phyloP scores from a whole-genome alignment of 2,113 vertebrate genomes.

The Gopherus flavomarginatus region DNA sequence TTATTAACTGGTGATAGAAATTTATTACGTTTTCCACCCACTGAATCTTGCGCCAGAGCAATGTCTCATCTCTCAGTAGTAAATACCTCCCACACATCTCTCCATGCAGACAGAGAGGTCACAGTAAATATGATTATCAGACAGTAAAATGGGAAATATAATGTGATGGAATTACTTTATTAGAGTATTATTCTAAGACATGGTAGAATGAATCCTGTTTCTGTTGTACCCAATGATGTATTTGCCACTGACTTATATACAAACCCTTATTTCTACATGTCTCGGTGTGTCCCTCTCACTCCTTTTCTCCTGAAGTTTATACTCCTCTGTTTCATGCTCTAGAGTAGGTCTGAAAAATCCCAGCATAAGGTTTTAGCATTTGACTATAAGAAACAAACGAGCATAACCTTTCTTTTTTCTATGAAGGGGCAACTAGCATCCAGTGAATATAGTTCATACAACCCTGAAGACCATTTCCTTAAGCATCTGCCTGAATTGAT shows the following conservation, averaged over 20 bases:
- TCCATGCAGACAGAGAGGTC: background rate
- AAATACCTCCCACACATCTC: background rate
- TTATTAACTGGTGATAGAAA: constrained; percentile 6
- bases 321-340: background rate
- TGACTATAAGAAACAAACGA: background rate
- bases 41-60: background rate
- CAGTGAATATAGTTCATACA: background rate
- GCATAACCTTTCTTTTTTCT: background rate
- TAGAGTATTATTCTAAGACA: background rate
- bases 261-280: background rate
- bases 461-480: background rate
- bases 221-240: background rate
- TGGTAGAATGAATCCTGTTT: background rate
- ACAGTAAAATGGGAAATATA: background rate
- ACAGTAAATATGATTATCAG: constrained; percentile 5
- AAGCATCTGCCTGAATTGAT: background rate
- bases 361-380: background rate
- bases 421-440: background rate
- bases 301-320: background rate
- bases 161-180: background rate
- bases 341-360: background rate
- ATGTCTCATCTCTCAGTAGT: background rate
- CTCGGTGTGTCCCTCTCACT: background rate
- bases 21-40: background rate
- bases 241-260: constrained; percentile 33